Evolutionary conservation across 1,140 invertebrate genomes (phyloP), one percentile per base, ranked within the genome.

Genomic region (Drosophila littoralis): DNA sequence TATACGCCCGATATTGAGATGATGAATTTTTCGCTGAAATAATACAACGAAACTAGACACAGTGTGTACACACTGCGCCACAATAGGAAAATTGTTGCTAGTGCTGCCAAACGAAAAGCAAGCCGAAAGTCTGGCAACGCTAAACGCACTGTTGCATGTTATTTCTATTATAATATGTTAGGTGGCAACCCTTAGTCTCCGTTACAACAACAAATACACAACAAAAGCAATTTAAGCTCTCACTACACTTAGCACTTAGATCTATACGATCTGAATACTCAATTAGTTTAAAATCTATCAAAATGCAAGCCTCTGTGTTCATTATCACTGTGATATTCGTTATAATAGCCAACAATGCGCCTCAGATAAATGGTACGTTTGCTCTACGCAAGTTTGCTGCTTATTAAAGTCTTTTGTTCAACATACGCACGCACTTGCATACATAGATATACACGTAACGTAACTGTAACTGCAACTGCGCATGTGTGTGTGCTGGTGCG

Each of bases 1-100:
- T 70, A 43, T 71, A 64, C 72, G 67, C 60, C 73, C 73, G 68
- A 75, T 69, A 74, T 43, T 61, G 32, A 69, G 73, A 75, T 75
- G 73, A 75, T 75, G 68, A 75, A 75, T 75, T 71, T 72, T 75
- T 75, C 72, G 72, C 72, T 75, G 46, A 70, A 75, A 69, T 51
- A 63, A 66, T 59, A 60, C 71, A 69, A 71, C 72, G 67, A 75
- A 64, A 70, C 72, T 58, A 46, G 15, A 54, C 46, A 61, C 59
- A 75, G 59, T 75, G 73, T 75, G 68, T 75, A 75, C 73, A 75
- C 68, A 75, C 59, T 51, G 42, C 5, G 40, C 12, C 9, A 50
- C 10, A 57, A 58, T 58, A 1, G 52, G 8, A 70, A 75, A 70
- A 70, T 22, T 28, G 6, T 9, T 17, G 2, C 0, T 7, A 58